Evolutionary conservation across 1,140 invertebrate genomes (phyloP).

Genomic region (Hyles euphorbiae): DNA sequence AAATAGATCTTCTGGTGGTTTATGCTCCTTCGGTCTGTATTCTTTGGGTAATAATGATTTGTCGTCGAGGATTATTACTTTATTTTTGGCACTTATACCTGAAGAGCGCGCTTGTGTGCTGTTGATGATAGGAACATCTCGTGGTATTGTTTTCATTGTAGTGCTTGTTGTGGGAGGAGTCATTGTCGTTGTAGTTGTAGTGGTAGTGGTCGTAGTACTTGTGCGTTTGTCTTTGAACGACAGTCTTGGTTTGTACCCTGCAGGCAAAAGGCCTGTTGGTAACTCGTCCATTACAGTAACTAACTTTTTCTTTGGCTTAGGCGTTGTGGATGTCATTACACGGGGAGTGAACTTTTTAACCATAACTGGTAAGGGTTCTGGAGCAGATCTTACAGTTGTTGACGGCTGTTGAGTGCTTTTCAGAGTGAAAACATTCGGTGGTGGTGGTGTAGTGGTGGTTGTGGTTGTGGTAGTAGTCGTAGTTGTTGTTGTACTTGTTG

Average conservation of each 20-base stretch:
- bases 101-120: constrained; percentile 65
- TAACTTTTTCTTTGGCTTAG: constrained; percentile 71
- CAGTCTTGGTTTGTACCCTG: constrained; percentile 77
- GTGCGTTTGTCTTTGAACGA: constrained; percentile 75
- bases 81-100: constrained; percentile 70
- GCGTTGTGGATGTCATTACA: constrained; percentile 72
- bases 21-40: constrained; percentile 74
- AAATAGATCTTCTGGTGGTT: constrained; percentile 55
- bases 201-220: constrained; percentile 69
- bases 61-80: constrained; percentile 76
- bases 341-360: constrained; percentile 82
- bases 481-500: constrained; percentile 57
- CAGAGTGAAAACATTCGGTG: constrained; percentile 64
- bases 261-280: constrained; percentile 76
- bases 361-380: constrained; percentile 71
- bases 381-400: constrained; percentile 62
- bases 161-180: constrained; percentile 67
- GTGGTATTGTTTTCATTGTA: constrained; percentile 37
- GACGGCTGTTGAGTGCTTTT: constrained; percentile 61
- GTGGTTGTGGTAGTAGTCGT: constrained; percentile 47
- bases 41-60: constrained; percentile 81
- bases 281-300: constrained; percentile 80
- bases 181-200: constrained; percentile 63
- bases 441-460: constrained; percentile 46
- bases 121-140: constrained; percentile 50